Evolutionary conservation across 2,888 invertebrate species (phyloP), one percentile per base, ranked within the genome.

Genomic region (Phaedon cochleariae): DNA sequence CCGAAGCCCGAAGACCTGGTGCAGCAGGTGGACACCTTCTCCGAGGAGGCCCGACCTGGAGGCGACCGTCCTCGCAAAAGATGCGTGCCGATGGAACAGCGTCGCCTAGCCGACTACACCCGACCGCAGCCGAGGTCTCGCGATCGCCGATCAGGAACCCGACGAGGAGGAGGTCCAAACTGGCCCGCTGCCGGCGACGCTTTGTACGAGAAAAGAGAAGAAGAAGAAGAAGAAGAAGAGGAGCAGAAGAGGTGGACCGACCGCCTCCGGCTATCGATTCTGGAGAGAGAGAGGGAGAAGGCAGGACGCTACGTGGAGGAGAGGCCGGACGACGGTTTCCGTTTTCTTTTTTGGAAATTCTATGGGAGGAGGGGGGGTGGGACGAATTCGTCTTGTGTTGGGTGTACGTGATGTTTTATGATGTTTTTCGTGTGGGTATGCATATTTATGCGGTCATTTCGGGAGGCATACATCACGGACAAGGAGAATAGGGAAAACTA

Each of bases 151-250:
- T n/a, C 70, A 61, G 70, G 59, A 68, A 69, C 76, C 79, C 78
- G 79, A 79, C 79, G 80, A 77, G 80, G 78, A 78, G 74, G 77
- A 77, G 75, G 82, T 82, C 82, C 80, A 78, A 79, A 74, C 85
- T 84, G 85, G 78, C 84, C 83, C 83, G 83, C 81, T 84, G 85
- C 85, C 85, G 85, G 83, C 84, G 85, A 84, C 85, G 86, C 81
- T 83, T 83, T 84, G 84, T 80, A 82, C 65, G 69, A 73, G 78
- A 78, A 79, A 81, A 79, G 78, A 77, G 81, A 82, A 82, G 79
- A 81, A 81, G 82, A 82, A 81, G 82, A 76, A 76, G 76, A 77
- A 79, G 78, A 79, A 80, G 80, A 15, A 15, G 41, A 41, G n/a
- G n/a, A n/a, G 75, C 77, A 76, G 76, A 77, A 79, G 78, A 79